Percentiles rank a stretch among this genome's conserved stretches.
phyloP scores from a whole-genome alignment of 2,113 vertebrate species.

The Vulpes vulpes region DNA sequence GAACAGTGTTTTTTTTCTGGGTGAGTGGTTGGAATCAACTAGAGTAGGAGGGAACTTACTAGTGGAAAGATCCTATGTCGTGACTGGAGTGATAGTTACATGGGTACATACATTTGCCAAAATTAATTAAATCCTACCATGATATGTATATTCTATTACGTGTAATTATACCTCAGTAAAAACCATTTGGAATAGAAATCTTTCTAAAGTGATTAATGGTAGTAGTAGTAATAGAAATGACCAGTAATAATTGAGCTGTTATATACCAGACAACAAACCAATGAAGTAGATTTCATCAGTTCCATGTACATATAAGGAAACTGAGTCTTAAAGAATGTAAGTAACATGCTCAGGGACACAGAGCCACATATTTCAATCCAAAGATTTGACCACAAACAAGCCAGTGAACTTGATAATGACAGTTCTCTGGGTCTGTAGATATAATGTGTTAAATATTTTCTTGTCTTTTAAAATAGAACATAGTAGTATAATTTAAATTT shows the following conservation, averaged over 20 bases:
- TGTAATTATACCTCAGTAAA: neutral
- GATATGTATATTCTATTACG: neutral
- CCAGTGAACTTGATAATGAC: neutral
- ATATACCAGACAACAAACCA: neutral
- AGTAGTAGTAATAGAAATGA: neutral
- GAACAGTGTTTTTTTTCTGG: neutral
- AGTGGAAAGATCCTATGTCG: neutral
- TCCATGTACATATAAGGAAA: constrained; percentile 11
- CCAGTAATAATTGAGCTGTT: neutral
- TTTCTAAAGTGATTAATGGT: neutral
- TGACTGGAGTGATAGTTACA: neutral
- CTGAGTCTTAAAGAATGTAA: neutral
- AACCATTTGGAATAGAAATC: neutral
- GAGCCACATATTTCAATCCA: neutral
- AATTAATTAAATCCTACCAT: neutral
- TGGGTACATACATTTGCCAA: neutral
- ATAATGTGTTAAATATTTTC: neutral
- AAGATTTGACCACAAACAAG: neutral
- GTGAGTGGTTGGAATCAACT: neutral
- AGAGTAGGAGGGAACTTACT: neutral
- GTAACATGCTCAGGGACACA: neutral
- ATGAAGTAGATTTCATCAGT: neutral
- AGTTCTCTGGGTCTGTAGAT: neutral
- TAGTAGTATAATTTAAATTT: neutral
- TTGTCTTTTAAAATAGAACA: neutral